Evolutionary conservation across 2,888 invertebrate species (phyloP).

Genomic region (Pristionchus exspectatus): DNA sequence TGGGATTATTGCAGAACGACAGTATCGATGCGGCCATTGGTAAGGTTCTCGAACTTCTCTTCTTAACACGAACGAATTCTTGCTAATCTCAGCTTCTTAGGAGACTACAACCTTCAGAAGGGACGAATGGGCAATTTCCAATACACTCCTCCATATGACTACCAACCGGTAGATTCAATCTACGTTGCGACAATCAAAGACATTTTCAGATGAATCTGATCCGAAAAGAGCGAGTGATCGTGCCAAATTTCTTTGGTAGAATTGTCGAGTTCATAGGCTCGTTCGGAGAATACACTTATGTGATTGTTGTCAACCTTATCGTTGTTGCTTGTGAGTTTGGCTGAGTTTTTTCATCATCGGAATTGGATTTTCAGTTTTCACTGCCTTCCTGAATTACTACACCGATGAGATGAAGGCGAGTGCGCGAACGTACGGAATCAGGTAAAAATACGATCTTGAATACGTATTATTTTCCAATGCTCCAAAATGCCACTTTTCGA

Average conservation of each 20-base stretch:
- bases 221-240: neutral
- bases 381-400: neutral
- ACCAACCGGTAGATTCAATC: neutral
- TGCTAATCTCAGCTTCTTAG: neutral
- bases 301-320: neutral
- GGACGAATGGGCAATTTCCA: slow-evolving; percentile 14
- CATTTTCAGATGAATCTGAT: neutral
- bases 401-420: neutral
- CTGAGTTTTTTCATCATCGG: neutral
- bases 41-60: neutral
- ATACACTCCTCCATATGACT: neutral
- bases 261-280: neutral
- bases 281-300: neutral
- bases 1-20: slow-evolving; percentile 10
- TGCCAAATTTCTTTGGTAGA: neutral
- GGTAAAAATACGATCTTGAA: neutral
- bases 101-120: slow-evolving; percentile 12
- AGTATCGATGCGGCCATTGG: slow-evolving; percentile 1
- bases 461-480: too few species aligned
- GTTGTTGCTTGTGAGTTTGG: neutral
- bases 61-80: too few species aligned
- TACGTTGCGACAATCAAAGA: neutral
- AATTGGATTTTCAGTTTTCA: neutral
- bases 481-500: too few species aligned
- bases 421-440: neutral